Evolutionary conservation across 2,888 invertebrate species (phyloP).

Genomic region (Merodon equestris): DNA sequence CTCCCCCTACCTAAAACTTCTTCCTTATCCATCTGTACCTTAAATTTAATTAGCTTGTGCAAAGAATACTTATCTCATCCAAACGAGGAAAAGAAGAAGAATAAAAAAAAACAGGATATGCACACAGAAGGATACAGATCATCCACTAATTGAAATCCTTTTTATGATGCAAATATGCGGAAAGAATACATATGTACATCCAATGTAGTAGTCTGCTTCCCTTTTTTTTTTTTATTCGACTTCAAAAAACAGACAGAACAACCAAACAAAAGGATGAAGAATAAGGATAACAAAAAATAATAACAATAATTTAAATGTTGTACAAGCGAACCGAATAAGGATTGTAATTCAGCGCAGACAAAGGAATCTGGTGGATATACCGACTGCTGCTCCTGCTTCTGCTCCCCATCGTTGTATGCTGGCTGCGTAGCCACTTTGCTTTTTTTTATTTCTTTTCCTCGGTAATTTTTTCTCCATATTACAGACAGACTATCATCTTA

Average conservation of each 20-base stretch:
- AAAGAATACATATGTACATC: slow-evolving; percentile 15
- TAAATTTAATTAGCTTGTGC: slow-evolving; percentile 36
- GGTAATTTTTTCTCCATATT: too few species aligned
- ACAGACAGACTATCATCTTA: slow-evolving; percentile 33
- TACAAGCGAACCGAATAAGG: slow-evolving; percentile 42
- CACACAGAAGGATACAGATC: slow-evolving; percentile 24
- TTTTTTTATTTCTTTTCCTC: not conserved
- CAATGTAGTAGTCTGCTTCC: slow-evolving; percentile 1
- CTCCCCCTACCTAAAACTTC: too few species aligned
- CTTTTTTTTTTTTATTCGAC: not conserved
- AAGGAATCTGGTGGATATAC: slow-evolving; percentile 27
- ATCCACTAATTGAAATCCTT: slow-evolving; percentile 62
- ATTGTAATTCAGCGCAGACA: slow-evolving; percentile 44
- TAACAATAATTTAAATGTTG: slow-evolving; percentile 55
- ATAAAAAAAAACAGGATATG: not conserved
- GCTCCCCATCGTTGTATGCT: slow-evolving; percentile 21
- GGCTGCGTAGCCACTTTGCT: not conserved
- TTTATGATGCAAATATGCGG: slow-evolving; percentile 59
- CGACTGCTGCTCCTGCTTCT: slow-evolving; percentile 21
- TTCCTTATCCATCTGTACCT: not conserved
- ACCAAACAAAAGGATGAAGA: slow-evolving; percentile 2
- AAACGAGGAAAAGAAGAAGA: slow-evolving; percentile 3
- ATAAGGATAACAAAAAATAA: slow-evolving; percentile 7
- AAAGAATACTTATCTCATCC: slow-evolving; percentile 3
- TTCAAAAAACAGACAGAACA: slow-evolving; percentile 34